Conservation (phyloP, 2,797 vertebrate genomes). For the Selene dorsalis region DNA sequence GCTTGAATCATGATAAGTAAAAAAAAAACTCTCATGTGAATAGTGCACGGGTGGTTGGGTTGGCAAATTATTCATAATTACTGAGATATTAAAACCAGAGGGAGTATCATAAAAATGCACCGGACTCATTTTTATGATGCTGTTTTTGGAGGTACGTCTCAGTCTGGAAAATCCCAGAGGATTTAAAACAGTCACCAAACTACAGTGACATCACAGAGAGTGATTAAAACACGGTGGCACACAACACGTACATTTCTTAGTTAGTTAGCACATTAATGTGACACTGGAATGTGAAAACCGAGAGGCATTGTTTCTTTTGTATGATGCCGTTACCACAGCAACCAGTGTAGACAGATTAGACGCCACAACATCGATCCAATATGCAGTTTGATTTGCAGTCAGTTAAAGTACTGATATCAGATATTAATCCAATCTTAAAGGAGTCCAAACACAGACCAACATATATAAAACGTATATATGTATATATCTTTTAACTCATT, state of each 20-base stretch:
- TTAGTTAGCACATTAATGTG: neutral
- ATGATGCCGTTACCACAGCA: neutral
- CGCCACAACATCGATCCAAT: neutral
- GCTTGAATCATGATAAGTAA: too few species aligned
- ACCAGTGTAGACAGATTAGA: neutral
- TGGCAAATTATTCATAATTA: too few species aligned
- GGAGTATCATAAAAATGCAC: too few species aligned
- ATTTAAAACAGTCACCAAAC: slow-evolving; percentile 10
- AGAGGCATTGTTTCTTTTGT: neutral
- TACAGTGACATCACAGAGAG: slow-evolving; percentile 1
- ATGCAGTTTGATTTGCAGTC: neutral
- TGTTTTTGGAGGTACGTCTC: slow-evolving; percentile 3
- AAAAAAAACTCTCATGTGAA: too few species aligned
- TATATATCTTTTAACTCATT: too few species aligned
- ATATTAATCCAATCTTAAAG: neutral
- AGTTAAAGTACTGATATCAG: neutral
- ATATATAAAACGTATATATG: neutral
- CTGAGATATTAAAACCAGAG: too few species aligned
- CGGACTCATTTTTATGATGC: too few species aligned
- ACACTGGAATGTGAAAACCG: neutral
- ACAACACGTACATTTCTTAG: neutral
- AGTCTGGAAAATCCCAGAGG: neutral
- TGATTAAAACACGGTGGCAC: neutral
- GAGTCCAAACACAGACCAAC: slow-evolving; percentile 5
- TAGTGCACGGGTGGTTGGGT: too few species aligned